Evolutionary conservation across 1,140 invertebrate genomes (phyloP), one percentile per base, ranked within the genome.

Genomic region (Formica selysi): DNA sequence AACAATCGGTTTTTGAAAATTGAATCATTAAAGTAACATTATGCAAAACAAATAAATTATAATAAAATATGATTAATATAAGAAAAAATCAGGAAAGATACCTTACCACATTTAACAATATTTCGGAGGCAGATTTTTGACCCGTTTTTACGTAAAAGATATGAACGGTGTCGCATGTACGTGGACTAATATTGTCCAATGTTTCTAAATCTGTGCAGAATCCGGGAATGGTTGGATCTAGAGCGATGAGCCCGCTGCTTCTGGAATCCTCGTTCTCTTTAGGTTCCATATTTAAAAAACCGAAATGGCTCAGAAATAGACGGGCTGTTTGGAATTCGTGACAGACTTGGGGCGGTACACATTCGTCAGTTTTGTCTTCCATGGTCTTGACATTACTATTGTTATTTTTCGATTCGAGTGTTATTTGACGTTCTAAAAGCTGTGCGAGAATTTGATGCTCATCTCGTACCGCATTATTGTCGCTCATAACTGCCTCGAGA

Each of bases 321-420:
- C 99, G 96, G 1, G 99, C 98, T 0, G 99, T 99, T 95, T 99
- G 98, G 94, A 99, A 99, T 92, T 99, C 98, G 76, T 98, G 97
- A 86, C 97, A 98, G 1, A 97, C 96, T 11, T 97, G 95, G 0
- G 98, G 98, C 19, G 98, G 97, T 13, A 96, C 95, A 92, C 98
- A 98, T 92, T 99, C 98, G 65, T 97, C 95, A 3, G 94, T 94
- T 89, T 96, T 95, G 4, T 96, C 94, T n/a, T 95, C 93, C 8
- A 92, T 91, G 29, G 94, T 96, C 91, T 91, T 96, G 90, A 93
- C 94, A 89, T 95, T 95, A 89, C 95, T 94, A 19, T 96, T 92
- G 7, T 93, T 94, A 0, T 95, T 94, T 87, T 96, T 96, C 1
- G 95, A 93, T 79, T 97, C 96, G 6, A 96, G 89, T 54, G 84